Percentiles rank a stretch among this genome's conserved stretches.
phyloP scores from a whole-genome alignment of 1,140 invertebrate genomes.

The Drosophila prosaltans region DNA sequence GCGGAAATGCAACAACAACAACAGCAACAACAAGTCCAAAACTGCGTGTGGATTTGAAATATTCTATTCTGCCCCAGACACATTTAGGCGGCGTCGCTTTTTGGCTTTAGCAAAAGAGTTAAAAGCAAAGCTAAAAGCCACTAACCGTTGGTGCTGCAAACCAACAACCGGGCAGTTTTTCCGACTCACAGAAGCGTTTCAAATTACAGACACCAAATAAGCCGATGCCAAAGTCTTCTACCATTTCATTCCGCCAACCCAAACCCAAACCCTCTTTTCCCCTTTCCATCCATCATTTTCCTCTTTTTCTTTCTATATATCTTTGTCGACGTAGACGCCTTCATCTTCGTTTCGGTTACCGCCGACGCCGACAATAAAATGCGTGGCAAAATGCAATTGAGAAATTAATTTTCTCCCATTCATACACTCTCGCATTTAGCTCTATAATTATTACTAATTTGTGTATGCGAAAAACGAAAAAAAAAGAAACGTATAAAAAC shows the following conservation, averaged over 20 bases:
- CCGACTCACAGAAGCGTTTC: conserved; percentile 81
- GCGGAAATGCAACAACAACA: conserved; percentile 70
- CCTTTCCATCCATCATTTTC: background rate
- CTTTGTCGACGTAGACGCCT: background rate
- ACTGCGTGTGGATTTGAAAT: conserved; percentile 77
- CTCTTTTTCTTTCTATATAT: background rate
- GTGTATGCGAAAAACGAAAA: conserved; percentile 57
- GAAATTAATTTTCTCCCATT: conserved; percentile 78
- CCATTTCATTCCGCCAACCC: conserved; percentile 33
- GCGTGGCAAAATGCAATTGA: conserved; percentile 81
- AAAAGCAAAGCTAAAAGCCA: conserved; percentile 17
- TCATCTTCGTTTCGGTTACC: conserved; percentile 50
- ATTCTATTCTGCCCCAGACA: conserved; percentile 54
- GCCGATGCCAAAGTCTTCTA: conserved; percentile 51
- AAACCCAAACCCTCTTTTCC: conserved; percentile 1
- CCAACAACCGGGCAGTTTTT: conserved; percentile 55
- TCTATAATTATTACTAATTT: conserved; percentile 81
- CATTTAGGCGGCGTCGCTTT: conserved; percentile 72
- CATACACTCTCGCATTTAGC: conserved; percentile 69
- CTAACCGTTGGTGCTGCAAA: conserved; percentile 18
- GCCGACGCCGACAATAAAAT: conserved; percentile 72
- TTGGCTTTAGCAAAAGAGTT: conserved; percentile 50
- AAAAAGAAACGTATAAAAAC: conserved; percentile 22
- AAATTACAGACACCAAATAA: conserved; percentile 82
- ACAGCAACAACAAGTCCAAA: conserved; percentile 63